Conservation (phyloP, 2,113 vertebrate genomes). For the Ctenomys sociabilis region DNA sequence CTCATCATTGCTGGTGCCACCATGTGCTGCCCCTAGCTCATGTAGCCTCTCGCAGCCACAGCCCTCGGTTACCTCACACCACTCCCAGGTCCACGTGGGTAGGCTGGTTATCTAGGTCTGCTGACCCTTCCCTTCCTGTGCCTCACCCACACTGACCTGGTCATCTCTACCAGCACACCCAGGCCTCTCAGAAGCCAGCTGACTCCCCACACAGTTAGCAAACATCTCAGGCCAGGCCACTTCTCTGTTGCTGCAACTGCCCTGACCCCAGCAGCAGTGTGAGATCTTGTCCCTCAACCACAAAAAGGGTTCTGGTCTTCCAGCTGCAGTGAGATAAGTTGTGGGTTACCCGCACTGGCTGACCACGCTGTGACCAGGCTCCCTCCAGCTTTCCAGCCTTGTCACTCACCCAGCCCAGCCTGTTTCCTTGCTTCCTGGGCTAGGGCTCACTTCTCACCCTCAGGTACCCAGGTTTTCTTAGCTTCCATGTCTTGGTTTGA, state of each 20-base stretch:
- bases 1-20: background rate
- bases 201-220: background rate
- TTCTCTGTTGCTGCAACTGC: background rate
- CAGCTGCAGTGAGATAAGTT: background rate
- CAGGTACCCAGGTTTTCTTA: background rate
- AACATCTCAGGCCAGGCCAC: background rate
- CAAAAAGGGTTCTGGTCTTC: background rate
- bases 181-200: background rate
- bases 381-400: background rate
- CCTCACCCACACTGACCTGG: background rate
- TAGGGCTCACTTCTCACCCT: no score
- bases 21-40: no score
- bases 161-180: background rate
- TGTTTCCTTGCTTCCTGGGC: accelerated
- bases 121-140: no score
- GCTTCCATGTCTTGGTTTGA: background rate
- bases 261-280: background rate
- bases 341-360: background rate
- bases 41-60: accelerated
- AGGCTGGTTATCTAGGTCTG: background rate
- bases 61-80: background rate
- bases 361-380: background rate
- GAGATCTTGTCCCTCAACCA: background rate
- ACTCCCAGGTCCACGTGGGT: background rate
- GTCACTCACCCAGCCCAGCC: background rate